A percentile compares a stretch with the other conserved stretches of the same genome.
phyloP scores from a whole-genome alignment of 2,113 vertebrate genomes.

The Carollia perspicillata region DNA sequence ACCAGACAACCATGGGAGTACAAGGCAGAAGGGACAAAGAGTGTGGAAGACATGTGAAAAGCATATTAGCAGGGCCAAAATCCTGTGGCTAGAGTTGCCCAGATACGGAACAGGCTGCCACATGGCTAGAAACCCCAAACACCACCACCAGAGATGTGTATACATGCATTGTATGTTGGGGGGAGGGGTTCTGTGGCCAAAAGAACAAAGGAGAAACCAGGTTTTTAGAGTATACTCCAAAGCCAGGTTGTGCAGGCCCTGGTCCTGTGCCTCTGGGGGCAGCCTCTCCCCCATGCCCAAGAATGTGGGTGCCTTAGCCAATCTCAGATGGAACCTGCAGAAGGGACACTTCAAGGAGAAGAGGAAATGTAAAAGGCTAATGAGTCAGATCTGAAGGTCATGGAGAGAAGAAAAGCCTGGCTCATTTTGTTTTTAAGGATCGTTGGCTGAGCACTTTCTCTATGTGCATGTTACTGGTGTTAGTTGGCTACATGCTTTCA shows the following conservation, averaged over 20 bases:
- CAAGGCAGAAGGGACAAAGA: too few species aligned
- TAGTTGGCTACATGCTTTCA: not conserved
- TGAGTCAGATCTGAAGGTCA: not conserved
- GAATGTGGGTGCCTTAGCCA: not conserved
- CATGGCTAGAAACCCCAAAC: not conserved
- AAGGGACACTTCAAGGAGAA: not conserved
- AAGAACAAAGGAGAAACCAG: not conserved
- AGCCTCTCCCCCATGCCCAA: not conserved
- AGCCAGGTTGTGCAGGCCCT: not conserved
- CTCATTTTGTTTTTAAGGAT: not conserved
- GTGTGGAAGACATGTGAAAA: not conserved
- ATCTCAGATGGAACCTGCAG: not conserved
- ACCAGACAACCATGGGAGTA: not conserved
- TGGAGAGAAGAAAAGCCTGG: too few species aligned
- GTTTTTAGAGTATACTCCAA: not conserved
- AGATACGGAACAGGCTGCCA: not conserved
- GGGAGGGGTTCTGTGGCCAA: not conserved
- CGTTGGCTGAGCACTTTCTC: not conserved
- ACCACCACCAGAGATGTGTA: not conserved
- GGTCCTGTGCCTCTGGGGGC: not conserved
- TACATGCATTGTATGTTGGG: not conserved
- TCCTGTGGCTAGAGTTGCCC: not conserved
- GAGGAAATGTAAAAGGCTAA: too few species aligned
- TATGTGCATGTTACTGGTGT: rapidly evolving
- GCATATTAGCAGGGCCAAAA: not conserved